Evolutionary conservation across 2,888 invertebrate genomes (phyloP).

Genomic region (Cantharis nigra): DNA sequence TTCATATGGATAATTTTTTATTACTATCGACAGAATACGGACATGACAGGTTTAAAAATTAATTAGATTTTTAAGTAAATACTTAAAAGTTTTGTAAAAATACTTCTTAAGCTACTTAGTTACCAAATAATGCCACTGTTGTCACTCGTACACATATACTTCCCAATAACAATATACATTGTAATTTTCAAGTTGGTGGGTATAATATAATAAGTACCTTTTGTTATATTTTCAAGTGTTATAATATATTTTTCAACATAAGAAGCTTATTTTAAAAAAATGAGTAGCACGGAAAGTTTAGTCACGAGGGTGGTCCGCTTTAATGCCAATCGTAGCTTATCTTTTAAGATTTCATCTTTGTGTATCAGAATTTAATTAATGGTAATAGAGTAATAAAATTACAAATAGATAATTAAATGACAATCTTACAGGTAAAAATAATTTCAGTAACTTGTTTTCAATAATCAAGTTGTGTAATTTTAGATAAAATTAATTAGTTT

Average conservation of each 20-base stretch:
- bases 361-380: conserved; percentile 35
- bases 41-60: background rate
- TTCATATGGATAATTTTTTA: background rate
- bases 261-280: conserved; percentile 28
- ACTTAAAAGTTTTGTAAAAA: background rate
- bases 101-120: background rate
- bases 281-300: conserved; percentile 8
- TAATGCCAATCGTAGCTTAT: conserved; percentile 33
- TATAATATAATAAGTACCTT: conserved; percentile 1
- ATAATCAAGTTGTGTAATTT: conserved; percentile 5
- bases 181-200: background rate
- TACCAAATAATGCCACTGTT: background rate
- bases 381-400: conserved; percentile 24
- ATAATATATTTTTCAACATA: conserved; percentile 12
- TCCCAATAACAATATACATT: background rate
- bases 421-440: background rate
- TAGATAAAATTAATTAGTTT: conserved; percentile 18
- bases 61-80: background rate
- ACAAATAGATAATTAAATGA: background rate
- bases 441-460: background rate
- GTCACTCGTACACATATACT: background rate
- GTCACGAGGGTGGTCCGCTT: conserved; percentile 32
- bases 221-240: conserved; percentile 1
- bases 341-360: conserved; percentile 30
- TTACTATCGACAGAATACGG: background rate